Conservation (phyloP, 37 sponge, comb jelly and placozoan species). For the Chondrosia reniformis region DNA sequence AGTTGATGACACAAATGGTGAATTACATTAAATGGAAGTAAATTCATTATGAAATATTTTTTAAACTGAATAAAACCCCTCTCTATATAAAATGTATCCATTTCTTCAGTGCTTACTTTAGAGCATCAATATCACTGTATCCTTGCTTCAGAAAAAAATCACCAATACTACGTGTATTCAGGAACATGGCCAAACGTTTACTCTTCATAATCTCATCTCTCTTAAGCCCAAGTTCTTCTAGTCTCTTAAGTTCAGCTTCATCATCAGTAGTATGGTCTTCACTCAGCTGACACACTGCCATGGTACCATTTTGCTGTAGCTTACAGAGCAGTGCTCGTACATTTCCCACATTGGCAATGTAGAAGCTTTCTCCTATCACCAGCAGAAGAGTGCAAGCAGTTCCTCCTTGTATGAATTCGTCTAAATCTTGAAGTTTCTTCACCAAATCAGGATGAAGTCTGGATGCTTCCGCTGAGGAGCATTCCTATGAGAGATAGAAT, state of each 20-base stretch:
- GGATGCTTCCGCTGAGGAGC: neutral
- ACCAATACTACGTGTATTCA: constrained; percentile 87
- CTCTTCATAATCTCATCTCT: constrained; percentile 13
- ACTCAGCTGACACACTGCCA: constrained; percentile 58
- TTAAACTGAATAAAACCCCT: no score
- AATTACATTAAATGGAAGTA: neutral
- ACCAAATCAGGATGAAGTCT: constrained; percentile 41
- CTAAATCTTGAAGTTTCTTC: constrained; percentile 40
- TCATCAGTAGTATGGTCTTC: constrained; percentile 78
- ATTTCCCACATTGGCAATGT: constrained; percentile 89
- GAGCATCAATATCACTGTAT: constrained; percentile 69
- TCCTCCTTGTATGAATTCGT: constrained; percentile 65
- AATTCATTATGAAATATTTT: no score
- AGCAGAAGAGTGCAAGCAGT: constrained; percentile 60
- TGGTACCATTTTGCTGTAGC: constrained; percentile 7
- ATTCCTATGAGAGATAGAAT: neutral
- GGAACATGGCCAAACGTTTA: constrained; percentile 58
- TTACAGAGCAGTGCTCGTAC: constrained; percentile 63
- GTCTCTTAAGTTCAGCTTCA: constrained; percentile 64
- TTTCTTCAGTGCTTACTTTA: constrained; percentile 33
- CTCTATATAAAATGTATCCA: neutral
- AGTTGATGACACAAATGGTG: neutral
- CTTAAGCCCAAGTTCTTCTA: constrained; percentile 61
- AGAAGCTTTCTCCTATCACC: constrained; percentile 39
- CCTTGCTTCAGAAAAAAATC: constrained; percentile 90